Evolutionary conservation across 2,113 vertebrate species (phyloP), one percentile per base, ranked within the genome.

Genomic region (Platycercus adscitus): DNA sequence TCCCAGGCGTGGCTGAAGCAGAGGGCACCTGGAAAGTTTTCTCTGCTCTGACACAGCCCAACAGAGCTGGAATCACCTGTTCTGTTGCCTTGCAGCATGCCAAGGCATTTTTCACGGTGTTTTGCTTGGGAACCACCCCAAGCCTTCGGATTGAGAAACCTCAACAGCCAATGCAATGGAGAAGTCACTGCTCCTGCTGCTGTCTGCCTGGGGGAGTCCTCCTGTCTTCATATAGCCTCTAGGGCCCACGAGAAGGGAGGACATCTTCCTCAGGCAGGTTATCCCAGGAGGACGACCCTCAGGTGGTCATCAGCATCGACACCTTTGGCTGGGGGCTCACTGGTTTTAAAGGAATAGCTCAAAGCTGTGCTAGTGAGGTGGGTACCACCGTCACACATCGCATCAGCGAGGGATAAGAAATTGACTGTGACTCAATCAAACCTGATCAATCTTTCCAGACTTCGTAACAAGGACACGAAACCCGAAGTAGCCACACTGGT

Each of bases 21-120:
- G n/a, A 87, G 63, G 88, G 55, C 93, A 92, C 80, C 56, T 33
- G 63, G 24, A 39, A 94, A 94, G 47, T 91, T 90, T 88, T 41
- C 80, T 94, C 2, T 2, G 70, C 66, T 81, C 43, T 96, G 92
- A 94, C 75, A 15, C 82, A 82, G 85, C 72, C 76, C 72, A 17
- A 91, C 69, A 20, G 90, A 97, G 91, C 96, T 96, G 93, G 93
- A 96, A 96, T 96, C 97, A 96, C 97, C 94, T 96, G 94, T 96
- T 96, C 85, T 88, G 72, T 96, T 58, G 85, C 72, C 80, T 87
- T 66, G 55, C 52, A 71, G 89, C 94, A 2, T 91, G 93, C 87
- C 95, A 97, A 95, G 78, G 88, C 69, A 84, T 96, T 94, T 94
- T 97, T 94, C 91, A 91, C 13, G 3, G 46, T 93, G 85, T 91